A percentile compares a stretch with the other conserved stretches of the same genome.
phyloP scores from a whole-genome alignment of 2,113 vertebrate species.

The Cathartes aura region DNA sequence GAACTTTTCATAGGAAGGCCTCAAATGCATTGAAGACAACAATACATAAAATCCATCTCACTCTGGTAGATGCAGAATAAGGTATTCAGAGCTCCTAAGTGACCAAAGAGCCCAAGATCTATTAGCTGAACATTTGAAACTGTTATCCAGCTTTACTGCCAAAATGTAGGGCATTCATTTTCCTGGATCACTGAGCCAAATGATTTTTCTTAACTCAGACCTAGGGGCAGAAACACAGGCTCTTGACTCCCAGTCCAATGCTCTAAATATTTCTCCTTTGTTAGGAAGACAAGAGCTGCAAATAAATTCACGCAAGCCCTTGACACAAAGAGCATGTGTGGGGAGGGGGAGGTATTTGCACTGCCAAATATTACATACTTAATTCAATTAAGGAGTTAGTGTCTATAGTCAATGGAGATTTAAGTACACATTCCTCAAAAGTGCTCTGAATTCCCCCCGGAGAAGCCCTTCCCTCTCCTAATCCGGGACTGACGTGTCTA shows the following conservation, averaged over 20 bases:
- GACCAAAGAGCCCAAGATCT: background rate
- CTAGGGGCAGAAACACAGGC: conserved; percentile 28
- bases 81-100: background rate
- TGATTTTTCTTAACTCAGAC: conserved; percentile 34
- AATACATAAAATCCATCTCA: background rate
- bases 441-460: background rate
- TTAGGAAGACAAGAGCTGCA: conserved; percentile 1
- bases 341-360: background rate
- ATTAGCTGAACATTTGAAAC: background rate
- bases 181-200: conserved; percentile 54
- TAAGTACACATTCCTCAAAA: background rate
- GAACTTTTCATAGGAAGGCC: background rate
- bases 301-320: background rate
- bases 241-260: background rate
- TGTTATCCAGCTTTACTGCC: conserved; percentile 7
- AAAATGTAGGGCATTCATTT: conserved; percentile 55
- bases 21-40: background rate
- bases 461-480: background rate
- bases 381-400: background rate
- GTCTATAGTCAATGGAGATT: background rate
- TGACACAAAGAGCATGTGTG: background rate
- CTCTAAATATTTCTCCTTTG: background rate
- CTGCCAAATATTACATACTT: background rate
- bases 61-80: background rate
- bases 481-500: background rate